phyloP scores from a whole-genome alignment of 2,888 invertebrate genomes.

The Myopa tessellatipennis region DNA sequence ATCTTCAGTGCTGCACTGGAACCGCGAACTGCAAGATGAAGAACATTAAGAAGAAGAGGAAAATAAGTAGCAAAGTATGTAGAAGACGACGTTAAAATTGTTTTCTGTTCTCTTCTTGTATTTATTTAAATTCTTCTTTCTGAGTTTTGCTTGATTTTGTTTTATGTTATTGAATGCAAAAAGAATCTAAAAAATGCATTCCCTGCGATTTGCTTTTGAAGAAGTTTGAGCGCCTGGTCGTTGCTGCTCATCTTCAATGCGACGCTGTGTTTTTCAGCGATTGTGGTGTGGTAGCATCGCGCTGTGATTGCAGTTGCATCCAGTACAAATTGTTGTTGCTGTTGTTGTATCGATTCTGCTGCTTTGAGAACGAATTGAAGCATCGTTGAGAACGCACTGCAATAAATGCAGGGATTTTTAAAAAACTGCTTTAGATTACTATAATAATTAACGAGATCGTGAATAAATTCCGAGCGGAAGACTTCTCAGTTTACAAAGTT shows the following conservation, averaged over 20 bases:
- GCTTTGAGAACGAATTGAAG: too few relatives aligned
- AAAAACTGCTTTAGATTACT: not conserved
- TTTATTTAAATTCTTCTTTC: too few relatives aligned
- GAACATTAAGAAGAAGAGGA: too few relatives aligned
- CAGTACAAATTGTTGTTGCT: not conserved
- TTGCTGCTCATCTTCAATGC: constrained; percentile 36
- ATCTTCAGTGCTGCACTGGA: too few relatives aligned
- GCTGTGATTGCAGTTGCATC: not conserved
- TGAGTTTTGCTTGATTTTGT: constrained; percentile 9
- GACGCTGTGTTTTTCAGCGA: not conserved
- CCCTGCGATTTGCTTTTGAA: constrained; percentile 2
- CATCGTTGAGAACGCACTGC: not conserved
- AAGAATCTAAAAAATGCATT: constrained; percentile 30
- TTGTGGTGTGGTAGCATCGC: not conserved
- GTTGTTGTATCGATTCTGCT: not conserved
- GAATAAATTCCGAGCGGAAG: too few relatives aligned
- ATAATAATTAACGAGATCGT: too few relatives aligned
- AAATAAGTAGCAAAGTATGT: too few relatives aligned
- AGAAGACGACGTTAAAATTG: too few relatives aligned
- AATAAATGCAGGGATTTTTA: not conserved
- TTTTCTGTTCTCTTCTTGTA: too few relatives aligned
- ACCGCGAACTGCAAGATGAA: too few relatives aligned
- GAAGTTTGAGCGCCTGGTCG: constrained; percentile 29
- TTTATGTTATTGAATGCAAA: not conserved
- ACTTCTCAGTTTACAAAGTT: too few relatives aligned